phyloP scores from a whole-genome alignment of 1,140 invertebrate species.

The Cyclina sinensis region DNA sequence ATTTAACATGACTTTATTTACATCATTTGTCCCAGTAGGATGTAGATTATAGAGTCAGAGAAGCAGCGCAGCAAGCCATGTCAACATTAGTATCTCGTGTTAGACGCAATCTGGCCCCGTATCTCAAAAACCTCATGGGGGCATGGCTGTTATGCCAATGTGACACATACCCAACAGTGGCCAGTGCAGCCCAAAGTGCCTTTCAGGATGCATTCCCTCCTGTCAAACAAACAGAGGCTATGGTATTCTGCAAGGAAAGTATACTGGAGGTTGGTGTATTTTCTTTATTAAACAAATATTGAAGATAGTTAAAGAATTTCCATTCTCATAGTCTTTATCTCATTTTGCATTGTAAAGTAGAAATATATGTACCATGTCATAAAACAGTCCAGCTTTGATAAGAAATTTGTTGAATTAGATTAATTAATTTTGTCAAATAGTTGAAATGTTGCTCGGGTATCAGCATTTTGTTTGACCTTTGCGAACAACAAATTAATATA shows the following conservation, averaged over 20 bases:
- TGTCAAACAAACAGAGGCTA: conserved; percentile 91
- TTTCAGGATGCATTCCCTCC: conserved; percentile 91
- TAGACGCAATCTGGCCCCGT: conserved; percentile 92
- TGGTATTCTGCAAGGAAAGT: conserved; percentile 92
- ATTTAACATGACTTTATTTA: too few species aligned
- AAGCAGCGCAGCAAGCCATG: conserved; percentile 89
- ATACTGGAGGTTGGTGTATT: conserved; percentile 89
- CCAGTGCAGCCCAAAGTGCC: conserved; percentile 91
- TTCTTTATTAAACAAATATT: too few species aligned
- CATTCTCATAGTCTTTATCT: too few species aligned
- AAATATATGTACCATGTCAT: too few species aligned
- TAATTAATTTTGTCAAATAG: too few species aligned
- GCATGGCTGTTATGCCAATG: conserved; percentile 91
- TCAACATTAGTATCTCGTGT: conserved; percentile 90
- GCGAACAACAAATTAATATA: too few species aligned
- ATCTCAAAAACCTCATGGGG: conserved; percentile 91
- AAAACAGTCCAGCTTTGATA: too few species aligned
- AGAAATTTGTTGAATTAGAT: too few species aligned
- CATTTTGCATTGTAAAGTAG: too few species aligned
- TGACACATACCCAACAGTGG: conserved; percentile 93
- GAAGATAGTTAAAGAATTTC: too few species aligned
- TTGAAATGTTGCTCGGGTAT: too few species aligned
- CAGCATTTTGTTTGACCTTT: too few species aligned
- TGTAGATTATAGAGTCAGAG: conserved; percentile 92
- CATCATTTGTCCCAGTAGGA: conserved; percentile 87